Evolutionary conservation across 2,888 invertebrate genomes (phyloP).

Genomic region (Eucera pruinosa): DNA sequence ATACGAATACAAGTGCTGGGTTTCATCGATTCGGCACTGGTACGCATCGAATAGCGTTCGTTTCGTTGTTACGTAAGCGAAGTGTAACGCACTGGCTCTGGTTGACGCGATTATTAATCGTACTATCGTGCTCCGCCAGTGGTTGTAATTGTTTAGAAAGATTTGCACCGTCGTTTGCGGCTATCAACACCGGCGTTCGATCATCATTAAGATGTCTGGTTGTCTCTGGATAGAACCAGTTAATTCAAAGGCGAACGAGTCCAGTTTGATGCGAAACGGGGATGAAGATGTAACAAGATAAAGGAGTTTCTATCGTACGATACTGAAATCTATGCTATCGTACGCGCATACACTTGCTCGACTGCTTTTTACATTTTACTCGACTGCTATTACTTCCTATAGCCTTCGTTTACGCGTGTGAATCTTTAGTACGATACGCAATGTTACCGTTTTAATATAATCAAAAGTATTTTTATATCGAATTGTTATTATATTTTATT

Average conservation of each 20-base stretch:
- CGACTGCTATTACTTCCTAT: too few species aligned
- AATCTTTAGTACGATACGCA: too few species aligned
- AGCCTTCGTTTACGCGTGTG: too few species aligned
- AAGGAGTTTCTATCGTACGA: too few species aligned
- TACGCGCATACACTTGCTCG: too few species aligned
- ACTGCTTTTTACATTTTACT: too few species aligned
- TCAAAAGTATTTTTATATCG: too few species aligned
- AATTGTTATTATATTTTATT: too few species aligned
- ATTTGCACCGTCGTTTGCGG: constrained; percentile 35
- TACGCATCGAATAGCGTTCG: too few species aligned
- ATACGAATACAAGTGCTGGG: too few species aligned
- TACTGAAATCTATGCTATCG: too few species aligned
- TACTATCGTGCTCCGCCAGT: constrained; percentile 24
- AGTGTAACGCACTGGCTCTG: constrained; percentile 37
- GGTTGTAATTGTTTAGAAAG: constrained; percentile 40
- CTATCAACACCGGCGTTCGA: constrained; percentile 39
- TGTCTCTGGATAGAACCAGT: constrained; percentile 55
- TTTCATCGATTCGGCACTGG: constrained; percentile 7
- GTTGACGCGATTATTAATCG: constrained; percentile 33
- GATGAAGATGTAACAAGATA: neutral
- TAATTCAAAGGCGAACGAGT: constrained; percentile 4
- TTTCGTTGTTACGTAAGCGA: constrained; percentile 47
- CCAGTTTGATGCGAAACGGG: neutral
- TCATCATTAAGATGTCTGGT: constrained; percentile 51
- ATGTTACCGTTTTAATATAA: too few species aligned